Evolutionary conservation across 1,140 invertebrate species (phyloP).

Genomic region (Phymorhynchus buccinoides): DNA sequence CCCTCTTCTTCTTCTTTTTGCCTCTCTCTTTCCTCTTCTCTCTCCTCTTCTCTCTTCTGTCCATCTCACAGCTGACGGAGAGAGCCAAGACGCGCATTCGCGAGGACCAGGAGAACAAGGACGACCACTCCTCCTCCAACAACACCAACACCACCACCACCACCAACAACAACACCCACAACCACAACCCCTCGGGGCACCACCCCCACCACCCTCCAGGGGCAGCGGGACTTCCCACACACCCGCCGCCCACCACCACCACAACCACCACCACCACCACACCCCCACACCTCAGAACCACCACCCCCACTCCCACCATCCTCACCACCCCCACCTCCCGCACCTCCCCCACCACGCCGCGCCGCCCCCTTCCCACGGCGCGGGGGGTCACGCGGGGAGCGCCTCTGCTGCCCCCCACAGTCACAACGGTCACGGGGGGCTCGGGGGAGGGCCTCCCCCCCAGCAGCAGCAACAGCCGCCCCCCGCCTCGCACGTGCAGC

Average conservation of each 20-base stretch:
- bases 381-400: neutral
- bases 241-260: constrained; percentile 28
- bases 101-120: constrained; percentile 57
- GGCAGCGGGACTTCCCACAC: constrained; percentile 22
- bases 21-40: neutral
- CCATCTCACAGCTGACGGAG: constrained; percentile 40
- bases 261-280: constrained; percentile 38
- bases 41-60: neutral
- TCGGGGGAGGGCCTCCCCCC: neutral
- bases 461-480: neutral
- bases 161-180: too few species aligned
- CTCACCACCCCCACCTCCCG: constrained; percentile 21
- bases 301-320: constrained; percentile 24
- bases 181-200: too few species aligned
- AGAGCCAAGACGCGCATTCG: constrained; percentile 49
- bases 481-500: neutral
- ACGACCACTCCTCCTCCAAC: too few species aligned
- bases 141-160: too few species aligned
- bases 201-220: neutral
- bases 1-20: neutral
- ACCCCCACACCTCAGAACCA: too few species aligned
- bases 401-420: neutral
- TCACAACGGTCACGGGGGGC: constrained; percentile 1
- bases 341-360: constrained; percentile 32
- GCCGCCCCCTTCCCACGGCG: neutral